Conservation (phyloP, 2,113 vertebrate species). For the Patagioenas fasciata region DNA sequence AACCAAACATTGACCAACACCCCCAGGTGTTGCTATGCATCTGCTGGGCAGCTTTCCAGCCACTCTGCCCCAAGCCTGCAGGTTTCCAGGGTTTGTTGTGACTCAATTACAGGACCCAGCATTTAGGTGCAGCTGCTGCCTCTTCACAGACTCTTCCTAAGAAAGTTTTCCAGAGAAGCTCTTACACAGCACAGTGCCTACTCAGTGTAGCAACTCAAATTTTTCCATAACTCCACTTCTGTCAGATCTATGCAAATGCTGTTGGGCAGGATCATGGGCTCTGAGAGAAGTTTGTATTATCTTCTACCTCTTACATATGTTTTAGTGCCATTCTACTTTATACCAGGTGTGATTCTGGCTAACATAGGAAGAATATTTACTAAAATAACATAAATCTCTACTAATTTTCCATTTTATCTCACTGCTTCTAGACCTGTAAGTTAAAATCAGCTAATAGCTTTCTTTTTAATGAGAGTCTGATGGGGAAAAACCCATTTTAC, state of each 20-base stretch:
- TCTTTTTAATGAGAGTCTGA: neutral
- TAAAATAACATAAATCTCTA: neutral
- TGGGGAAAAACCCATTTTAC: neutral
- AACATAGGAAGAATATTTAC: neutral
- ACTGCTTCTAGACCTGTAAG: neutral
- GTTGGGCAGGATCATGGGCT: neutral
- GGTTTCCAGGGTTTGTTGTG: neutral
- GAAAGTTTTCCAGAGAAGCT: neutral
- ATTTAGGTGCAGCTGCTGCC: neutral
- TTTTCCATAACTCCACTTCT: neutral
- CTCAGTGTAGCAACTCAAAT: neutral
- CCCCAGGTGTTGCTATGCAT: too few species aligned
- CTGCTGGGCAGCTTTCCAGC: fast-evolving
- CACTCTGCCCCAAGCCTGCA: too few species aligned
- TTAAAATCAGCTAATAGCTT: neutral
- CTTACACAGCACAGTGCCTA: neutral
- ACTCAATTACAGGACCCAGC: fast-evolving
- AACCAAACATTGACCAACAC: fast-evolving
- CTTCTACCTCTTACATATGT: neutral
- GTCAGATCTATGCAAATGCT: neutral
- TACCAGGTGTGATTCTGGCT: neutral
- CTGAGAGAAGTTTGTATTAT: neutral
- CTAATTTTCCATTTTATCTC: neutral
- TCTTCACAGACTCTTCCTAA: neutral
- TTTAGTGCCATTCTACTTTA: neutral